Evolutionary conservation across 1,140 invertebrate species (phyloP).

Genomic region (Drosophila virilis): DNA sequence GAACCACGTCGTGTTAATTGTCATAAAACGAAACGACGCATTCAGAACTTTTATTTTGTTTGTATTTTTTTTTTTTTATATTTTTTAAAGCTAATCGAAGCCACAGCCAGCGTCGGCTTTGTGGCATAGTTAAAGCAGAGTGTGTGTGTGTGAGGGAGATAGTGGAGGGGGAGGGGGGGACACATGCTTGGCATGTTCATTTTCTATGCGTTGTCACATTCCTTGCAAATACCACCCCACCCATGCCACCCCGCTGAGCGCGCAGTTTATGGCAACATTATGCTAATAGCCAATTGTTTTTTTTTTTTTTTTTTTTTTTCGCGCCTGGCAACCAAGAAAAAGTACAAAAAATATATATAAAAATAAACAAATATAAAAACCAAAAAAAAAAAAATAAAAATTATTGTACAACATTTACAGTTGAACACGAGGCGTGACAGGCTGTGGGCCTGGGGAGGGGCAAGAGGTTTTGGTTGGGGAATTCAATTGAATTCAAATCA

Average conservation of each 20-base stretch:
- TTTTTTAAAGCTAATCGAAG: neutral
- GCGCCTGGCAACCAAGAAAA: constrained; percentile 12
- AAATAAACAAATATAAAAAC: neutral
- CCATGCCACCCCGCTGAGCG: neutral
- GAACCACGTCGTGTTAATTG: constrained; percentile 58
- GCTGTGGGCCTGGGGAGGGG: neutral
- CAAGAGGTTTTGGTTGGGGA: neutral
- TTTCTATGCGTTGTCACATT: constrained; percentile 56
- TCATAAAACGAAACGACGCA: constrained; percentile 77
- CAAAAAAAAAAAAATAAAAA: constrained; percentile 12
- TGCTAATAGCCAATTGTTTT: constrained; percentile 76
- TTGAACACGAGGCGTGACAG: constrained; percentile 27
- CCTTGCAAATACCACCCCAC: constrained; percentile 40
- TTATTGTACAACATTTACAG: constrained; percentile 80
- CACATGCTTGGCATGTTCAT: constrained; percentile 57
- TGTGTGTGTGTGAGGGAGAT: too few species aligned
- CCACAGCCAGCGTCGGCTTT: neutral
- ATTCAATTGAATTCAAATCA: constrained; percentile 43
- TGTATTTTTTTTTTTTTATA: neutral
- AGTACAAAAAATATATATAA: constrained; percentile 10
- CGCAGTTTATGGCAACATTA: constrained; percentile 76
- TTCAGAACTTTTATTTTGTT: constrained; percentile 33
- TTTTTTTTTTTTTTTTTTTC: constrained; percentile 23
- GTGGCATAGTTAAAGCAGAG: neutral
- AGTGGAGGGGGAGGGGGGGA: neutral